These are phyloP conservation scores for Euphonia xanthogaster DNA, from an alignment of 2,797 vertebrate species.

Conservation along the genomic window DNA sequence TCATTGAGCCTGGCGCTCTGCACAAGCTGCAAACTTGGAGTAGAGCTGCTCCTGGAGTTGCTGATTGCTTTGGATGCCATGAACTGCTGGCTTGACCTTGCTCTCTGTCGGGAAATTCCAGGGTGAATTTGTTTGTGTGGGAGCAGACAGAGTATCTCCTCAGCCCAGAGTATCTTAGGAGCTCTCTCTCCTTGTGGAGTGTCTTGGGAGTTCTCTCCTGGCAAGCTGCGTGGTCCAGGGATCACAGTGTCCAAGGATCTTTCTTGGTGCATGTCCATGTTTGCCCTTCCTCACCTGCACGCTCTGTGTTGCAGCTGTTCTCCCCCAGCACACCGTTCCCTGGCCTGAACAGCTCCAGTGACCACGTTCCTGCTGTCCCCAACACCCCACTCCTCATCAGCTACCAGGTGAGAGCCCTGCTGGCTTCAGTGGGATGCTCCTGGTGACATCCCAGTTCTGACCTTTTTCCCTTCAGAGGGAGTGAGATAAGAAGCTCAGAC, in stretches of 20 bases:
- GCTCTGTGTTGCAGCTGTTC: constrained; percentile 70
- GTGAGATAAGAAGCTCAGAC: neutral
- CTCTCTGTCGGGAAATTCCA: constrained; percentile 14
- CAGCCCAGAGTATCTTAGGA: neutral
- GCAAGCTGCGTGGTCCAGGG: neutral
- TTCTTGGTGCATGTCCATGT: neutral
- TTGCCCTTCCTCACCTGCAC: neutral
- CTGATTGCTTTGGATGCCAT: neutral
- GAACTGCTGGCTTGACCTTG: neutral
- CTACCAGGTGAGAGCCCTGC: constrained; percentile 82
- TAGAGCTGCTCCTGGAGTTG: neutral
- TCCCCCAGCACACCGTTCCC: constrained; percentile 77
- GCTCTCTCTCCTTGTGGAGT: neutral
- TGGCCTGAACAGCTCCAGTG: constrained; percentile 84
- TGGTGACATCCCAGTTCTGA: neutral
- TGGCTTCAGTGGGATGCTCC: neutral
- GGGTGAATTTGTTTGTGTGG: neutral
- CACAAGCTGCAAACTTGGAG: neutral
- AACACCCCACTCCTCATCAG: constrained; percentile 84
- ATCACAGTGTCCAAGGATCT: neutral
- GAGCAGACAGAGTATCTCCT: constrained; percentile 3
- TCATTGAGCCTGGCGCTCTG: neutral
- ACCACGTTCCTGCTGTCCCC: constrained; percentile 80
- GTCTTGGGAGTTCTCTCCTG: neutral
- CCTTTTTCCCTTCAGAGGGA: neutral